Conservation (phyloP, 2,888 invertebrate species). For the Fissipunctia ypsillon region DNA sequence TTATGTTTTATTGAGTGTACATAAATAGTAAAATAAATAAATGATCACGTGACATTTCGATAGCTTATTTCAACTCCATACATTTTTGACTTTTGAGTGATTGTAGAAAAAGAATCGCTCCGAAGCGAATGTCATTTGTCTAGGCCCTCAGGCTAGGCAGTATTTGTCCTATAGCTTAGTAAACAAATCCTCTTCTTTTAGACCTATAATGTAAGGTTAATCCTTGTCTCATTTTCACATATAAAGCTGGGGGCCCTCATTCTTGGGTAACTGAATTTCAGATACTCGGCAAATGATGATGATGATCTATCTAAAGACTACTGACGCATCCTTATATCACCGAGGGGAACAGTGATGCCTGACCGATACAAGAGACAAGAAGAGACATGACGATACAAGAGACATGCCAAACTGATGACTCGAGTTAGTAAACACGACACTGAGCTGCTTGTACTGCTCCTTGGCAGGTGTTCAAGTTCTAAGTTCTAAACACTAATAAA, state of each 20-base stretch:
- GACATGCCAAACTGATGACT: no score
- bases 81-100: no score
- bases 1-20: no score
- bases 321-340: neutral
- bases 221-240: slow-evolving; percentile 98
- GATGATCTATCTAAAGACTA: neutral
- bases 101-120: no score
- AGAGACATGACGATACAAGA: no score
- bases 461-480: slow-evolving; percentile 21
- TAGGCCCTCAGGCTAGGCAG: no score
- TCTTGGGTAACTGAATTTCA: slow-evolving; percentile 98
- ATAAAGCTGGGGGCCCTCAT: slow-evolving; percentile 98
- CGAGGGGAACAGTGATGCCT: neutral
- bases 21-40: no score
- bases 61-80: no score
- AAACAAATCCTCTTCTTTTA: slow-evolving; percentile 97
- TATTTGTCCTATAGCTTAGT: slow-evolving; percentile 99
- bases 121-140: no score
- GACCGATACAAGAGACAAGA: no score
- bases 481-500: slow-evolving; percentile 14
- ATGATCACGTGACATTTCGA: no score
- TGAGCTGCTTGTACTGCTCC: neutral
- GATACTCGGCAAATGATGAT: no score
- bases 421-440: neutral
- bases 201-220: slow-evolving; percentile 98